These are phyloP conservation scores for Cryptophagus acutangulus DNA, from an alignment of 2,888 invertebrate genomes.

Conservation along the genomic window DNA sequence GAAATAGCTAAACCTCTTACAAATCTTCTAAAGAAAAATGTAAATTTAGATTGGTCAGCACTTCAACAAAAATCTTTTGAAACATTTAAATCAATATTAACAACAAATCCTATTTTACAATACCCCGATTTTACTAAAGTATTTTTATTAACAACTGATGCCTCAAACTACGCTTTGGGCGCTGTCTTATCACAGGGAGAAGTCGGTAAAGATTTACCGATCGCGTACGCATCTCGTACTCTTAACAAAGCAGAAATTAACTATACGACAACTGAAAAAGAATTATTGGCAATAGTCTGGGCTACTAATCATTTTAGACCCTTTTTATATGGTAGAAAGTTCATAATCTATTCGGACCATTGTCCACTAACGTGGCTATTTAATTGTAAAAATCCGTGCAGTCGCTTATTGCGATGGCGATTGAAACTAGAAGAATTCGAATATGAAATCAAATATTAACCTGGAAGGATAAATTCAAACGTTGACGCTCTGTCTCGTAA, in stretches of 20 bases:
- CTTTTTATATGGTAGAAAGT: conserved; percentile 40
- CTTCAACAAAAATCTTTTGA: conserved; percentile 22
- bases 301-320: conserved; percentile 37
- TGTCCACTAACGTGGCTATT: conserved; percentile 38
- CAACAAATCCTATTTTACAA: conserved; percentile 22
- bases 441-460: conserved; percentile 34
- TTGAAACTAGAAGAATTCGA: conserved; percentile 35
- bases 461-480: conserved; percentile 30
- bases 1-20: conserved; percentile 31
- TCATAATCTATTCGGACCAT: conserved; percentile 40
- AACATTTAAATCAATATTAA: conserved; percentile 16
- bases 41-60: no score
- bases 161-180: conserved; percentile 34
- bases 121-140: conserved; percentile 27
- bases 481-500: conserved; percentile 30
- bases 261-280: conserved; percentile 40
- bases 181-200: conserved; percentile 33
- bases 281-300: conserved; percentile 41
- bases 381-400: conserved; percentile 32
- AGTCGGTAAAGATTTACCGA: conserved; percentile 32
- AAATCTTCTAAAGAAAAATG: conserved; percentile 23
- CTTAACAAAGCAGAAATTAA: conserved; percentile 37
- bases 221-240: conserved; percentile 39
- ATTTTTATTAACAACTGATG: conserved; percentile 39
- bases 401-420: conserved; percentile 34